phyloP scores from a whole-genome alignment of 2,113 vertebrate species.

The Sinosuthora webbiana region DNA sequence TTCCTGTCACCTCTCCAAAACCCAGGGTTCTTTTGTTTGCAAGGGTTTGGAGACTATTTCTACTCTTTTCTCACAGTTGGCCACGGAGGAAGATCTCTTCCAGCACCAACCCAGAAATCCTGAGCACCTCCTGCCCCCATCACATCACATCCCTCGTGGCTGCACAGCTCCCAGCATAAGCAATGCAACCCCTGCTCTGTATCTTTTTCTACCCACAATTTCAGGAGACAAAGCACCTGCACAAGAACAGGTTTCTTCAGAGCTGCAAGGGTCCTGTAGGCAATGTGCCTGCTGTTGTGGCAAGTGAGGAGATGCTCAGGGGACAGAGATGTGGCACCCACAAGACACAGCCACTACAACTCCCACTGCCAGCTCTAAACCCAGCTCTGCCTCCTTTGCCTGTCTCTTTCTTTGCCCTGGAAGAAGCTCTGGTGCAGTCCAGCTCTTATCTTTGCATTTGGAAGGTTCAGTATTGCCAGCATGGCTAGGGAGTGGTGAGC shows the following conservation, averaged over 20 bases:
- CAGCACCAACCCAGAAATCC: neutral
- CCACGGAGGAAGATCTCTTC: neutral
- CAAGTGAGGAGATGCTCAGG: neutral
- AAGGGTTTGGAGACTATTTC: neutral
- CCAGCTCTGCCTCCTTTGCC: neutral
- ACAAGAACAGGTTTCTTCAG: neutral
- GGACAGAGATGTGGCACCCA: neutral
- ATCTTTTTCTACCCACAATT: accelerated
- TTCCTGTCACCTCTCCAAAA: neutral
- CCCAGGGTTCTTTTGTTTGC: neutral
- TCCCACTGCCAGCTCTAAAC: neutral
- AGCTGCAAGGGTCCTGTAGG: neutral
- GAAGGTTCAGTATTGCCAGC: neutral
- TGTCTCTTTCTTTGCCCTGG: neutral
- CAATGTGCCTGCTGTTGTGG: accelerated
- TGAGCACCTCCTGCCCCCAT: neutral
- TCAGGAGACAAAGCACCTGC: neutral
- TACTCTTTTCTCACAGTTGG: neutral
- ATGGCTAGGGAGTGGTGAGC: accelerated
- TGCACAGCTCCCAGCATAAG: neutral
- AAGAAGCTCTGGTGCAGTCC: neutral
- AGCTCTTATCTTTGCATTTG: neutral
- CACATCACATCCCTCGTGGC: accelerated
- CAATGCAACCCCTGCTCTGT: accelerated
- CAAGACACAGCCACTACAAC: neutral